phyloP scores from a whole-genome alignment of 1,140 invertebrate genomes.

The Polypedilum pembai region DNA sequence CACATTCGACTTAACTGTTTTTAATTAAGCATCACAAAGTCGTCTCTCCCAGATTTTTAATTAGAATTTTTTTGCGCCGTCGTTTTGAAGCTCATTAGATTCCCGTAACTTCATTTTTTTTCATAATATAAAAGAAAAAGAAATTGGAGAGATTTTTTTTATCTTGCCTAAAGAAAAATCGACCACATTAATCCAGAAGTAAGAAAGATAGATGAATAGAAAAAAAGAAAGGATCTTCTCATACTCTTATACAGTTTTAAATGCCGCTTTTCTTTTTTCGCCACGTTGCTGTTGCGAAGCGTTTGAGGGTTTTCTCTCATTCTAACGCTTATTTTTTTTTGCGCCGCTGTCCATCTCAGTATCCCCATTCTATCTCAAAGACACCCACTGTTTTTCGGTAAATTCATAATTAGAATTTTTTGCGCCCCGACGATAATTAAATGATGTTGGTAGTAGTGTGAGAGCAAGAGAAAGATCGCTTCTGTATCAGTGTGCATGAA shows the following conservation, averaged over 20 bases:
- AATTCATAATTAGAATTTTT: slow-evolving; percentile 20
- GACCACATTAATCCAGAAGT: slow-evolving; percentile 14
- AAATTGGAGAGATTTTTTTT: neutral
- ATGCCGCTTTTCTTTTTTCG: neutral
- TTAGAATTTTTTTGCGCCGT: neutral
- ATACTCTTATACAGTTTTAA: too few relatives aligned
- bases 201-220: slow-evolving; percentile 9
- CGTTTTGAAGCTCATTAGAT: neutral
- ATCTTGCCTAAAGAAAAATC: neutral
- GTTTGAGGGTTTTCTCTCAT: neutral
- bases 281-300: neutral
- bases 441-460: neutral
- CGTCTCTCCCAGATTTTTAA: slow-evolving; percentile 14
- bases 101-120: slow-evolving; percentile 17
- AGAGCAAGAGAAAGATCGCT: too few relatives aligned
- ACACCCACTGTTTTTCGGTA: slow-evolving; percentile 1
- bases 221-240: neutral
- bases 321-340: neutral
- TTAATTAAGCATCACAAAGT: slow-evolving; percentile 12
- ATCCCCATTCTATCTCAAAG: neutral
- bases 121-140: neutral
- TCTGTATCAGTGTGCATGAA: too few relatives aligned
- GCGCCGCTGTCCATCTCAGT: neutral
- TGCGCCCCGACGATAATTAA: neutral
- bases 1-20: slow-evolving; percentile 18